A percentile compares a stretch with the other conserved stretches of the same genome.
Conservation (phyloP, 1,140 invertebrate species). For the Rhyacophila brunnea region DNA sequence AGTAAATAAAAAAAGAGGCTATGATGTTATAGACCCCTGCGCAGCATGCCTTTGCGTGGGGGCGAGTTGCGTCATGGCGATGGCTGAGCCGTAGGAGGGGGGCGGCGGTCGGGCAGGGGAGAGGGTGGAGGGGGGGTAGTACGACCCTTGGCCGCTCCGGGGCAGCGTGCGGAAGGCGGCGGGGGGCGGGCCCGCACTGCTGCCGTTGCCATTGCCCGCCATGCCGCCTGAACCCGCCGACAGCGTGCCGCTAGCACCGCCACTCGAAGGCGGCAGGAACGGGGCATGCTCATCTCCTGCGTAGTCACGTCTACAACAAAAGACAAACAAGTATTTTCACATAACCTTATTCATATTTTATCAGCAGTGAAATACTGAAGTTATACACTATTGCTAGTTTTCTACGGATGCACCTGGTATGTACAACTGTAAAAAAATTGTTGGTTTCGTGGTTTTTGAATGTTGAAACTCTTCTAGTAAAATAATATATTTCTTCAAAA, state of each 20-base stretch:
- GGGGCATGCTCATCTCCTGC: slow-evolving; percentile 51
- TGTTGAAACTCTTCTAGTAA: no score
- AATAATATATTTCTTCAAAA: no score
- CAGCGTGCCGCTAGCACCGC: background rate
- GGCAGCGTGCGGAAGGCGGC: slow-evolving; percentile 38
- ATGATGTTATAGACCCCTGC: background rate
- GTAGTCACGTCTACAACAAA: slow-evolving; percentile 32
- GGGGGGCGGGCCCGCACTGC: slow-evolving; percentile 7
- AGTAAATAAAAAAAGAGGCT: slow-evolving; percentile 21
- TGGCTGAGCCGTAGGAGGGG: slow-evolving; percentile 52
- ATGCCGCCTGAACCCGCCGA: slow-evolving; percentile 32
- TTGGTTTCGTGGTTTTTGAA: no score
- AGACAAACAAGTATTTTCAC: no score
- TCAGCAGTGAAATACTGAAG: no score
- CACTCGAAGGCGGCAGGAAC: slow-evolving; percentile 42
- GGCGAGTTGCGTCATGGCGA: slow-evolving; percentile 49
- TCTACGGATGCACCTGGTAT: no score
- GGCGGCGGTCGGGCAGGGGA: slow-evolving; percentile 41
- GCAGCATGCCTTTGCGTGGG: slow-evolving; percentile 36
- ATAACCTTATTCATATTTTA: no score
- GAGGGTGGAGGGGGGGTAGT: slow-evolving; percentile 41
- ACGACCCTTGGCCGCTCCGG: slow-evolving; percentile 36
- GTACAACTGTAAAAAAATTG: no score
- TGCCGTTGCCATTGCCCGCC: slow-evolving; percentile 28
- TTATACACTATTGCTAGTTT: no score